These are phyloP conservation scores for Idris sp. DNA, from an alignment of 1,140 invertebrate genomes.

Conservation along the genomic window DNA sequence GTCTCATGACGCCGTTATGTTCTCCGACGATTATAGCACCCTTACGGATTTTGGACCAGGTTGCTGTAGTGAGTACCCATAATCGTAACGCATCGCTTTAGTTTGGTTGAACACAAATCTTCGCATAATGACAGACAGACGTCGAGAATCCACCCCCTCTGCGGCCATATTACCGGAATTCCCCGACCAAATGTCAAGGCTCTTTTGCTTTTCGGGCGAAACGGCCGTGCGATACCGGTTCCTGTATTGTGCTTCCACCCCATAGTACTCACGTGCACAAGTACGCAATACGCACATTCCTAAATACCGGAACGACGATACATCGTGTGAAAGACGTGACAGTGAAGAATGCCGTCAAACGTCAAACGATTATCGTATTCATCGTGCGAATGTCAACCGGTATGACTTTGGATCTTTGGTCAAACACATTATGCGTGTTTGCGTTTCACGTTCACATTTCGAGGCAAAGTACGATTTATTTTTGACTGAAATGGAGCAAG, in stretches of 20 bases:
- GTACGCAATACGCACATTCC: slow-evolving; percentile 43
- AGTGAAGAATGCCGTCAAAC: slow-evolving; percentile 50
- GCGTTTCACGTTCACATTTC: slow-evolving; percentile 35
- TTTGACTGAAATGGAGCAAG: slow-evolving; percentile 17
- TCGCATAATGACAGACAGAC: slow-evolving; percentile 69
- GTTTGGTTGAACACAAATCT: slow-evolving; percentile 67
- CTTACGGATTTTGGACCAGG: slow-evolving; percentile 43
- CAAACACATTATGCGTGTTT: slow-evolving; percentile 52
- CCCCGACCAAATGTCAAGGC: slow-evolving; percentile 48
- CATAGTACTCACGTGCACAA: slow-evolving; percentile 31
- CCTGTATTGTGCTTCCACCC: slow-evolving; percentile 49
- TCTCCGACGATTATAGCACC: slow-evolving; percentile 11
- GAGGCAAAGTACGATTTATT: slow-evolving; percentile 33
- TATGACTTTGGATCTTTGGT: slow-evolving; percentile 6
- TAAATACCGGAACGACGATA: slow-evolving; percentile 36
- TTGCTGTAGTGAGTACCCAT: slow-evolving; percentile 52
- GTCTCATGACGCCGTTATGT: slow-evolving; percentile 18
- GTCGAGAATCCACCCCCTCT: slow-evolving; percentile 61
- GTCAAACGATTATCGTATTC: slow-evolving; percentile 49
- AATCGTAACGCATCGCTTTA: slow-evolving; percentile 67
- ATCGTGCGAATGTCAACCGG: slow-evolving; percentile 46
- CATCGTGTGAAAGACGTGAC: slow-evolving; percentile 52
- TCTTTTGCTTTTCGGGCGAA: slow-evolving; percentile 44
- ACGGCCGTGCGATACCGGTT: slow-evolving; percentile 50
- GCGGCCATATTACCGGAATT: slow-evolving; percentile 35